Evolutionary conservation across 2,113 vertebrate species (phyloP).

Genomic region (Alouatta palliata): DNA sequence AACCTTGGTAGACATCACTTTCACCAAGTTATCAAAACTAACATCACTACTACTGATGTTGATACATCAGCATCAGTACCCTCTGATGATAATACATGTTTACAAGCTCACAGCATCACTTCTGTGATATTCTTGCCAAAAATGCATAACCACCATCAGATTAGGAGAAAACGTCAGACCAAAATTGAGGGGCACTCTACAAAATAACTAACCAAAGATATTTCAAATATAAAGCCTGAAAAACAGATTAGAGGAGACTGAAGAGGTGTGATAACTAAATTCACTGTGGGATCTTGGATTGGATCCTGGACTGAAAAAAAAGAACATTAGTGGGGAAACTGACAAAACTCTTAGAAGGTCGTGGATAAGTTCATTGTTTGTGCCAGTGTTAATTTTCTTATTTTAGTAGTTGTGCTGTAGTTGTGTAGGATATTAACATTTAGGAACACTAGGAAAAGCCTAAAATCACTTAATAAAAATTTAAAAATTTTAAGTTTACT

Average conservation of each 20-base stretch:
- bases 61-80: background rate
- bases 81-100: background rate
- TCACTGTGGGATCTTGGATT: background rate
- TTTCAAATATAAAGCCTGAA: background rate
- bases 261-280: background rate
- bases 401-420: background rate
- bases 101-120: background rate
- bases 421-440: background rate
- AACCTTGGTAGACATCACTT: background rate
- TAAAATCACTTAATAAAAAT: slow-evolving; percentile 12
- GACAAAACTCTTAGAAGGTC: background rate
- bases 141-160: background rate
- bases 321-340: background rate
- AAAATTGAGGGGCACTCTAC: background rate
- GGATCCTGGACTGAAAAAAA: background rate
- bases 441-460: background rate
- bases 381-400: background rate
- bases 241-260: background rate
- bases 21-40: background rate
- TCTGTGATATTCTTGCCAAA: background rate
- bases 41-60: background rate
- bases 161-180: background rate
- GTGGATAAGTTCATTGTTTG: background rate
- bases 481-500: background rate
- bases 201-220: background rate